Evolutionary conservation across 2,113 vertebrate species (phyloP).

Genomic region (Nibea albiflora): DNA sequence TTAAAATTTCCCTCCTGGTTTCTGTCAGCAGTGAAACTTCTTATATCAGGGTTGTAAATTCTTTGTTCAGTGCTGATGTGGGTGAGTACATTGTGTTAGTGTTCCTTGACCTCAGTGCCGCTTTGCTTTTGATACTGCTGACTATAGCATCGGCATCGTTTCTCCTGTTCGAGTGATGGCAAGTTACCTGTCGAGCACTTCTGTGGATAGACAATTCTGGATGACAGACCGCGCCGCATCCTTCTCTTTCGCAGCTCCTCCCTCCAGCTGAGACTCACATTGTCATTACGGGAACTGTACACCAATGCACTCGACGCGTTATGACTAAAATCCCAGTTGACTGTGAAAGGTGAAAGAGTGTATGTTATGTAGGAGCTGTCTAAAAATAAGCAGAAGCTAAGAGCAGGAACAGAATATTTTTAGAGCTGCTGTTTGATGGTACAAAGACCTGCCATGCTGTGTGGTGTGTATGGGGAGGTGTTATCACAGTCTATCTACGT

Average conservation of each 20-base stretch:
- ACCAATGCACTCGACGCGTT: constrained; percentile 14
- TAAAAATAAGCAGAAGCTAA: constrained; percentile 54
- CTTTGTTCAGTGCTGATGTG: not conserved
- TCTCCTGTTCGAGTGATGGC: not conserved
- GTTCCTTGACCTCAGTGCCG: not conserved
- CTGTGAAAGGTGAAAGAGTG: constrained; percentile 54
- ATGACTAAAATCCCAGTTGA: constrained; percentile 47
- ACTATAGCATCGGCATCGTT: not conserved
- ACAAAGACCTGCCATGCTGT: constrained; percentile 15
- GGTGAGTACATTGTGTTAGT: not conserved
- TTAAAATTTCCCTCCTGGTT: not conserved
- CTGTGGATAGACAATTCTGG: not conserved
- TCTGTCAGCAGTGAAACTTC: not conserved
- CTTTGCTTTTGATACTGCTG: not conserved
- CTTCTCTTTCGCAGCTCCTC: not conserved
- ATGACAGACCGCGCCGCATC: not conserved
- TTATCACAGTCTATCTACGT: not conserved
- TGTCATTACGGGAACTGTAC: constrained; percentile 23
- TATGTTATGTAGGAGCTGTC: constrained; percentile 28
- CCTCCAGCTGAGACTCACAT: constrained; percentile 5
- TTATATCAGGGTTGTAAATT: not conserved
- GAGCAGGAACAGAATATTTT: constrained; percentile 31
- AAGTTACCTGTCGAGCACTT: not conserved
- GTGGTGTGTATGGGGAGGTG: not conserved
- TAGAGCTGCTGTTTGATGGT: constrained; percentile 31